phyloP scores from a whole-genome alignment of 2,888 invertebrate species.

The Xylota segnis region DNA sequence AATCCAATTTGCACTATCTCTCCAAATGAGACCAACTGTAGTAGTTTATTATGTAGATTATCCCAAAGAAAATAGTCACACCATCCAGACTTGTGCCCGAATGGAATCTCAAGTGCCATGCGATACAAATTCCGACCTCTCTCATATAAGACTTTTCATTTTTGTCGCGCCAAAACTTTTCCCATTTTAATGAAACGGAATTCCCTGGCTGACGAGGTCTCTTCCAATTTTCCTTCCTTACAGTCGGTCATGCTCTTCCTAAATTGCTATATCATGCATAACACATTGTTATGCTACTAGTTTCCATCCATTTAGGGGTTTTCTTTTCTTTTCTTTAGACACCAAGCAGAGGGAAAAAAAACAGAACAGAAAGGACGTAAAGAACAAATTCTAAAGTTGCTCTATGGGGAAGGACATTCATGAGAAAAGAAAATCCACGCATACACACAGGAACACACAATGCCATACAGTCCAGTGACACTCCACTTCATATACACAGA shows the following conservation, averaged over 20 bases:
- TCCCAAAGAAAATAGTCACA: conserved; percentile 38
- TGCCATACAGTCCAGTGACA: conserved; percentile 35
- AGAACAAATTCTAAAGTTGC: conserved; percentile 28
- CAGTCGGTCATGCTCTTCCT: conserved; percentile 22
- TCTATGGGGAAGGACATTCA: conserved; percentile 24
- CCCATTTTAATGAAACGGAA: conserved; percentile 66
- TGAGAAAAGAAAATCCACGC: conserved; percentile 12
- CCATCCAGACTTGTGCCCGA: conserved; percentile 25
- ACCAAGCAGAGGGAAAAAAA: background rate
- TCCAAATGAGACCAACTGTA: conserved; percentile 15
- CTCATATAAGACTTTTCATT: conserved; percentile 42
- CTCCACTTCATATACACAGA: conserved; percentile 5
- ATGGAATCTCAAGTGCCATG: conserved; percentile 48
- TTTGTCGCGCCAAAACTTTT: conserved; percentile 68
- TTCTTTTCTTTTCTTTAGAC: conserved; percentile 30
- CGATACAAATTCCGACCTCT: conserved; percentile 41
- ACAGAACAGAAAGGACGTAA: background rate
- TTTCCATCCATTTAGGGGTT: conserved; percentile 44
- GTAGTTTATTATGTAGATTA: conserved; percentile 58
- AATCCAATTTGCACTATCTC: conserved; percentile 49
- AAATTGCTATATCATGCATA: conserved; percentile 55
- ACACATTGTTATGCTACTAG: conserved; percentile 57
- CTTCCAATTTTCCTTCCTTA: conserved; percentile 15
- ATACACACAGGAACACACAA: conserved; percentile 39
- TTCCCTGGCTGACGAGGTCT: conserved; percentile 32